phyloP scores from a whole-genome alignment of 2,113 vertebrate species.

The Ictalurus furcatus region DNA sequence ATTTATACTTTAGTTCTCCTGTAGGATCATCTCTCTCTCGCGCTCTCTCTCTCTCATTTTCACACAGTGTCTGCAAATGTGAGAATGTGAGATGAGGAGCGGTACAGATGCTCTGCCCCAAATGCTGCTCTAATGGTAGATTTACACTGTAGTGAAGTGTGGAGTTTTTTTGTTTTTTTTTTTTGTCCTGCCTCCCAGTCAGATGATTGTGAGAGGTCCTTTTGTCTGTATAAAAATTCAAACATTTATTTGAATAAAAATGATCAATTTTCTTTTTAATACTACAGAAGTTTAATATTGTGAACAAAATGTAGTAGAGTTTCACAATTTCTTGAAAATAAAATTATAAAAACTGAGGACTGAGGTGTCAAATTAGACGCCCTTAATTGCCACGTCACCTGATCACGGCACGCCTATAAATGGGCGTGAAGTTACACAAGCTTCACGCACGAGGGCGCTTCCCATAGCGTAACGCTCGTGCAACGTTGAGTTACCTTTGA shows the following conservation, averaged over 20 bases:
- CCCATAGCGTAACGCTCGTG: no score
- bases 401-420: no score
- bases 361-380: not conserved
- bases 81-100: not conserved
- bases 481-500: no score
- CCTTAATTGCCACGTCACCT: no score
- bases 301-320: not conserved
- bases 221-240: not conserved
- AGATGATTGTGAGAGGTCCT: not conserved
- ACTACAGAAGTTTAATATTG: not conserved
- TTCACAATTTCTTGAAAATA: not conserved
- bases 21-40: not conserved
- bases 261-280: no score
- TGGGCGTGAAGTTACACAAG: no score
- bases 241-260: not conserved
- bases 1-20: not conserved
- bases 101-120: not conserved
- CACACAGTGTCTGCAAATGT: not conserved
- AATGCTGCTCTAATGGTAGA: not conserved
- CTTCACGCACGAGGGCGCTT: no score
- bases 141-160: not conserved
- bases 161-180: no score
- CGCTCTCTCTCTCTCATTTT: not conserved
- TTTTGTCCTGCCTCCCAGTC: not conserved
- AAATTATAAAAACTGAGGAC: not conserved